Percentiles rank a stretch among this genome's conserved stretches.
Conservation (phyloP, 2,888 invertebrate species). For the Noctua comes region DNA sequence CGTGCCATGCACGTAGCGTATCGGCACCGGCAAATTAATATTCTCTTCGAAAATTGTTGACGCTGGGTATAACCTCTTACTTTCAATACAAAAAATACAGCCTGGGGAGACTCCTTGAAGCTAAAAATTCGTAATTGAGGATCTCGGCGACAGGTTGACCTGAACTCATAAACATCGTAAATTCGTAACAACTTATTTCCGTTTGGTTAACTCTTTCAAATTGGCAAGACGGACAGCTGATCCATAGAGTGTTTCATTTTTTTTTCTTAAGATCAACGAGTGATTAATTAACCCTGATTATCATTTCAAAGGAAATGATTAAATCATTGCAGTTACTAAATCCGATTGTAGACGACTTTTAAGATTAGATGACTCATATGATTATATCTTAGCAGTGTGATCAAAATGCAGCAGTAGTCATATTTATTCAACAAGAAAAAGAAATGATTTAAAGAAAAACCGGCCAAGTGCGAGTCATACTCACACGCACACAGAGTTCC, state of each 20-base stretch:
- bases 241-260: background rate
- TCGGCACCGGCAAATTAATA: too few species aligned
- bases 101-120: background rate
- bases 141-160: constrained; percentile 10
- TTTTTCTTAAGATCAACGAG: constrained; percentile 18
- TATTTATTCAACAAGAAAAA: background rate
- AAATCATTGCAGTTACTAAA: background rate
- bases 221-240: constrained; percentile 28
- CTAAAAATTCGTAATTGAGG: constrained; percentile 5
- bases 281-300: constrained; percentile 42
- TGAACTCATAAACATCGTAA: constrained; percentile 16
- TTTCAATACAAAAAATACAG: too few species aligned
- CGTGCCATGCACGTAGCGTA: too few species aligned
- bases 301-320: constrained; percentile 15
- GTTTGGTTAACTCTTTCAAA: constrained; percentile 33
- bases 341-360: background rate
- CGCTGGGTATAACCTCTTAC: too few species aligned
- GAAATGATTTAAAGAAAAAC: too few species aligned
- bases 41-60: too few species aligned
- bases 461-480: too few species aligned
- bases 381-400: background rate
- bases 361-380: background rate
- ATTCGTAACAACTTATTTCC: constrained; percentile 41
- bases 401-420: background rate
- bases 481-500: too few species aligned